Conservation (phyloP, 2,113 vertebrate species). For the Dipodomys merriami region DNA sequence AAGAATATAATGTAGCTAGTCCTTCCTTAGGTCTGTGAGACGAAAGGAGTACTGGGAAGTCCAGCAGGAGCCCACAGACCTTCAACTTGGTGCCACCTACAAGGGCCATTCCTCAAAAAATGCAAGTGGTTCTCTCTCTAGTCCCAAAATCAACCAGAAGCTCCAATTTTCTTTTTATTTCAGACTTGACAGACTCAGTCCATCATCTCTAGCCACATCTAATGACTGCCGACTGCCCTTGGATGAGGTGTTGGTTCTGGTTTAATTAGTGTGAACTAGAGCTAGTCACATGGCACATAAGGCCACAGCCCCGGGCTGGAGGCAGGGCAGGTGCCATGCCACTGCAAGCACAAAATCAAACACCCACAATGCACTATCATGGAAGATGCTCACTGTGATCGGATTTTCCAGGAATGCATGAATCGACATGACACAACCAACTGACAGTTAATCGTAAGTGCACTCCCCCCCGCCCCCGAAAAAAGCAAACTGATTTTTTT, state of each 20-base stretch:
- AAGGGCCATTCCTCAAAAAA: not conserved
- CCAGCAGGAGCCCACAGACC: not conserved
- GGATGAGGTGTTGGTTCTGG: not conserved
- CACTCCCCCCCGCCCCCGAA: too few species aligned
- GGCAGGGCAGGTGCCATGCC: not conserved
- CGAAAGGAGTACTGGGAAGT: not conserved
- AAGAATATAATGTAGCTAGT: not conserved
- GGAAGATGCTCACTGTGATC: not conserved
- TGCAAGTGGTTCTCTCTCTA: not conserved
- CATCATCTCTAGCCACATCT: not conserved
- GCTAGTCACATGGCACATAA: not conserved
- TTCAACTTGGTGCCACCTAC: not conserved
- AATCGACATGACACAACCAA: not conserved
- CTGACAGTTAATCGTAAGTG: constrained; percentile 16
- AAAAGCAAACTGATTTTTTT: not conserved
- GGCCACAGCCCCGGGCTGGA: not conserved
- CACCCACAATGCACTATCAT: not conserved
- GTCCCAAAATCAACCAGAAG: not conserved
- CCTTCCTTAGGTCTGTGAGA: not conserved
- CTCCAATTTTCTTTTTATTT: not conserved
- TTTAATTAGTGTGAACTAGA: constrained; percentile 11
- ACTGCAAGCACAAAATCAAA: constrained; percentile 31
- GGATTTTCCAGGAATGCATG: constrained; percentile 41
- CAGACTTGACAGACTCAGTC: not conserved
- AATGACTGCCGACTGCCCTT: not conserved